Percentiles rank a stretch among this genome's conserved stretches.
These are phyloP conservation scores for Morphnarchus princeps DNA, from an alignment of 2,113 vertebrate genomes.

Conservation along the genomic window DNA sequence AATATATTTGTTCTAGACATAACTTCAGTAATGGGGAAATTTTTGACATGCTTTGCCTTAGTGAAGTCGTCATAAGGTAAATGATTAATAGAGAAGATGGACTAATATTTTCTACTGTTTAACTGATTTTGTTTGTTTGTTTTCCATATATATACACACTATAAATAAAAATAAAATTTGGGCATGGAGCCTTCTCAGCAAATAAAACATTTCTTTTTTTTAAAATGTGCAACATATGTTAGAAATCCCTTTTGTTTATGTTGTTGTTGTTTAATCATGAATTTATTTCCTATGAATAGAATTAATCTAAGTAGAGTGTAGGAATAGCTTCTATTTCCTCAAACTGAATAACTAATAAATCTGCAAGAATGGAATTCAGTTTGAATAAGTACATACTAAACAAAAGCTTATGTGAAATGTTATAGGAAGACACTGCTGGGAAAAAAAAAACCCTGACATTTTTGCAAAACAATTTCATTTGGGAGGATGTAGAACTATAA, in stretches of 20 bases:
- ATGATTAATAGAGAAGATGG: neutral
- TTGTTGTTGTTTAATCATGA: neutral
- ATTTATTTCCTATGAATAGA: neutral
- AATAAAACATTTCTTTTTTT: neutral
- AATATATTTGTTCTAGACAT: neutral
- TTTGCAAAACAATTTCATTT: neutral
- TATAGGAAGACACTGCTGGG: neutral
- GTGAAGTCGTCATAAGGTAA: neutral
- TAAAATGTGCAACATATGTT: neutral
- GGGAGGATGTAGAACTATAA: neutral
- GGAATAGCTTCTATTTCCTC: neutral
- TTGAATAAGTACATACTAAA: neutral
- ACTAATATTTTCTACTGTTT: neutral
- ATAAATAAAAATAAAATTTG: neutral
- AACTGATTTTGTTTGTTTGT: neutral
- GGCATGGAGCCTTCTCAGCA: neutral
- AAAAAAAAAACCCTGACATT: neutral
- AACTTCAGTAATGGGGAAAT: neutral
- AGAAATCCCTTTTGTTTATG: neutral
- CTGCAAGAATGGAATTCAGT: neutral
- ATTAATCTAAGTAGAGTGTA: neutral
- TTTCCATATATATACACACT: neutral
- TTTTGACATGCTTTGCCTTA: neutral
- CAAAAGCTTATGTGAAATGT: neutral
- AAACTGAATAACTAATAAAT: neutral